Conservation (phyloP, 2,888 invertebrate genomes). For the Lasioglossum villosulum region DNA sequence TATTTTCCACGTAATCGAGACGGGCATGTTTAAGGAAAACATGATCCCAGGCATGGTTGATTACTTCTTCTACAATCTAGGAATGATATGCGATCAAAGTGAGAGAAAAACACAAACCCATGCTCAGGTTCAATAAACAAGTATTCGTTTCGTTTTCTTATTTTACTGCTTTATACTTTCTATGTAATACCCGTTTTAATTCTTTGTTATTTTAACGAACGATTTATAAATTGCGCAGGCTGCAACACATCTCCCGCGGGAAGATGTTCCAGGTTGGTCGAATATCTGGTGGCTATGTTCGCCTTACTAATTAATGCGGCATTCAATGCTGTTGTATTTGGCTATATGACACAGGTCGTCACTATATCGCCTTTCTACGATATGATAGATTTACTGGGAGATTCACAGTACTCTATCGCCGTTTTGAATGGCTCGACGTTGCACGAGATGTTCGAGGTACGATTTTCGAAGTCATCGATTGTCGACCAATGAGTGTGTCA, state of each 20-base stretch:
- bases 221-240: conserved; percentile 41
- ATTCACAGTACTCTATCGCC: conserved; percentile 64
- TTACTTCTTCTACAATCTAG: conserved; percentile 68
- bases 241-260: background rate
- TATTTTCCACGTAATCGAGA: conserved; percentile 34
- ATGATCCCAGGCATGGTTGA: conserved; percentile 38
- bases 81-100: conserved; percentile 69
- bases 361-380: conserved; percentile 53
- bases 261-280: conserved; percentile 58
- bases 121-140: too few species aligned
- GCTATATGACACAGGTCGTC: conserved; percentile 56
- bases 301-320: conserved; percentile 59
- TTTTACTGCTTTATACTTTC: too few species aligned
- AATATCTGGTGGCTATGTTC: conserved; percentile 60
- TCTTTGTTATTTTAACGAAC: background rate
- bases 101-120: background rate
- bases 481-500: too few species aligned
- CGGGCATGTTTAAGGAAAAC: background rate
- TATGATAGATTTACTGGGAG: conserved; percentile 49
- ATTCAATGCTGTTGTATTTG: conserved; percentile 67
- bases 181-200: background rate
- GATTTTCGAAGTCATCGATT: background rate
- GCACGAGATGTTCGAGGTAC: conserved; percentile 54
- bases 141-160: too few species aligned
- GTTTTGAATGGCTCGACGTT: conserved; percentile 48